Conservation (phyloP, 2,113 vertebrate species). For the Prionailurus bengalensis region DNA sequence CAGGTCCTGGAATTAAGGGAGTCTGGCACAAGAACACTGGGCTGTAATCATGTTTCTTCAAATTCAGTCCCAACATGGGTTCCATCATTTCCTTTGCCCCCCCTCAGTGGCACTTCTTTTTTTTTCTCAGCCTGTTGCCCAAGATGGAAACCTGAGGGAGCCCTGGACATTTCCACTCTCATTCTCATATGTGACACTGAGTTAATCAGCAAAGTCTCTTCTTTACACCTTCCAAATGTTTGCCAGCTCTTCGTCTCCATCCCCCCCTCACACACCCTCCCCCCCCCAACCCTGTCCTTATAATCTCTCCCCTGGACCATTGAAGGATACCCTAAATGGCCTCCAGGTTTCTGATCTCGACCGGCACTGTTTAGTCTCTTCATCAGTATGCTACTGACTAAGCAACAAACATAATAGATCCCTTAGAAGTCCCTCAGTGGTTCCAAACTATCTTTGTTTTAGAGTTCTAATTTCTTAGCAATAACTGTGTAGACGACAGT, state of each 20-base stretch:
- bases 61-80: background rate
- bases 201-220: background rate
- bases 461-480: constrained; percentile 28
- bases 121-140: background rate
- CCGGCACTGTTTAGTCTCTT: background rate
- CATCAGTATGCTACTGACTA: background rate
- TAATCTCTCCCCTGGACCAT: background rate
- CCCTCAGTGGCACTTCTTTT: background rate
- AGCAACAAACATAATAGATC: background rate
- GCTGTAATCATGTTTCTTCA: background rate
- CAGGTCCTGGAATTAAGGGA: background rate
- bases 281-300: background rate
- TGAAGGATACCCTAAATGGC: background rate
- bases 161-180: background rate
- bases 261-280: background rate
- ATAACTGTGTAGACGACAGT: background rate
- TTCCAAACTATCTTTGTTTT: background rate
- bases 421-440: background rate
- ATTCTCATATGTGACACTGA: background rate
- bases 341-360: background rate
- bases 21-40: background rate
- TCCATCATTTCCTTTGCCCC: background rate
- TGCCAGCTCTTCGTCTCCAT: background rate
- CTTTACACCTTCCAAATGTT: background rate
- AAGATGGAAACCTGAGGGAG: background rate